Evolutionary conservation across 2,113 vertebrate species (phyloP), one percentile per base, ranked within the genome.

Genomic region (Glaucomys volans): DNA sequence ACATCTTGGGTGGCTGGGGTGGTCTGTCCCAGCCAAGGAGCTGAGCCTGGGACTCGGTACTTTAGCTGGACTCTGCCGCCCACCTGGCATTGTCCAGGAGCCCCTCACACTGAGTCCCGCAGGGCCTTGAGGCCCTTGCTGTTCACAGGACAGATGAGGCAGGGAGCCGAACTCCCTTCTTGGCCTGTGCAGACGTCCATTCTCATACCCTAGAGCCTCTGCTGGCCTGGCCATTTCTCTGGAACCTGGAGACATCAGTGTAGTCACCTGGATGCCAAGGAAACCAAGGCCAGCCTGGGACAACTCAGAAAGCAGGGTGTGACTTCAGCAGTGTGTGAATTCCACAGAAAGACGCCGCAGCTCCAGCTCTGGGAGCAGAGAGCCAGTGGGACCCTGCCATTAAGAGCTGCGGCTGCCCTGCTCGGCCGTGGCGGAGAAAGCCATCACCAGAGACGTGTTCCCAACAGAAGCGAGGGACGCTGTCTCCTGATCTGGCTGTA

Each of bases 1-100:
- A 52, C 1, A 1, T 62, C 75, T n/a, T 22, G 0, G 0, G 5
- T 22, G 7, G 6, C 69, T 32, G 4, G 4, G 44, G 37, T 0
- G 0, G 1, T 42, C 13, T 9, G 18, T 54, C 18, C 44, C 54
- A 9, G 11, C 1, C 3, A 0, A 66, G 44, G 47, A 20, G 1
- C 26, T 20, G 0, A 2, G 11, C 0, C 2, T 0, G 22, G 71
- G 42, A 30, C 6, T 5, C 16, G 4, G 1, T 0, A 3, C 28
- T 50, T 6, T 30, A 2, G 32, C 24, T 1, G 26, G 84, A 17
- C 14, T 59, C 24, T 22, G 26, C 22, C 4, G 1, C 2, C 47
- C n/a, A 8, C 4, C 7, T 1, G 20, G 54, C 2, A 0, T 1
- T 1, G 54, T 37, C 75, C 17, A 1, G 77, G 37, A 52, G 54